phyloP scores from a whole-genome alignment of 2,113 vertebrate species.

The Toxostoma redivivum region DNA sequence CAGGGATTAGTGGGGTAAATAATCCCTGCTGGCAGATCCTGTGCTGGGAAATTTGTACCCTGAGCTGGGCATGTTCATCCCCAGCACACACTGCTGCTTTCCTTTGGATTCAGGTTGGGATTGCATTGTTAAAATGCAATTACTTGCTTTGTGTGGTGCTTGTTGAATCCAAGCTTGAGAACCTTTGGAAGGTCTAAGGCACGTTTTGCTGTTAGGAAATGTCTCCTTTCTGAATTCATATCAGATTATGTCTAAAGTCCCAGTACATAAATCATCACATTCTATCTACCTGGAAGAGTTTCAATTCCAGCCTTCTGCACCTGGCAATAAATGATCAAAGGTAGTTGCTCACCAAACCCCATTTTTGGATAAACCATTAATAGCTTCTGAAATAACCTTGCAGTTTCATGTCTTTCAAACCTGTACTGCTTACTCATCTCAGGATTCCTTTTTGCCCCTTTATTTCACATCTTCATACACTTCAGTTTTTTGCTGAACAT shows the following conservation, averaged over 20 bases:
- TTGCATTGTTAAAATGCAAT: not conserved
- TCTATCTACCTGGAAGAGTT: not conserved
- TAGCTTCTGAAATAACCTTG: not conserved
- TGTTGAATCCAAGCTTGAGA: not conserved
- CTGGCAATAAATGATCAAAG: not conserved
- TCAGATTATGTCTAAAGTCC: not conserved
- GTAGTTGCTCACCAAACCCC: not conserved
- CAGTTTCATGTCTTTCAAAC: not conserved
- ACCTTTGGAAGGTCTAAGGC: accelerated
- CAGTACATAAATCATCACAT: not conserved
- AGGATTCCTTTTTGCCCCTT: not conserved
- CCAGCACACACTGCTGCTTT: not conserved
- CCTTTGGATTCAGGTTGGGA: not conserved
- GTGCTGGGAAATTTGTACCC: not conserved
- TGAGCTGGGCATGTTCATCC: not conserved
- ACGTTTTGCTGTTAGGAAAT: not conserved
- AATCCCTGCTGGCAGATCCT: not conserved
- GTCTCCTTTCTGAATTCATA: not conserved
- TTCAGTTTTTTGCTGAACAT: not conserved
- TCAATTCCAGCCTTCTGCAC: not conserved
- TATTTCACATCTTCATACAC: not conserved
- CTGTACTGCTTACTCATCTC: not conserved
- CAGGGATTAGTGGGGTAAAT: not conserved
- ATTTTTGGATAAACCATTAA: not conserved
- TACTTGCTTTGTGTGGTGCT: not conserved